Evolutionary conservation across 2,113 vertebrate species (phyloP), one percentile per base, ranked within the genome.

Genomic region (Lynx canadensis): DNA sequence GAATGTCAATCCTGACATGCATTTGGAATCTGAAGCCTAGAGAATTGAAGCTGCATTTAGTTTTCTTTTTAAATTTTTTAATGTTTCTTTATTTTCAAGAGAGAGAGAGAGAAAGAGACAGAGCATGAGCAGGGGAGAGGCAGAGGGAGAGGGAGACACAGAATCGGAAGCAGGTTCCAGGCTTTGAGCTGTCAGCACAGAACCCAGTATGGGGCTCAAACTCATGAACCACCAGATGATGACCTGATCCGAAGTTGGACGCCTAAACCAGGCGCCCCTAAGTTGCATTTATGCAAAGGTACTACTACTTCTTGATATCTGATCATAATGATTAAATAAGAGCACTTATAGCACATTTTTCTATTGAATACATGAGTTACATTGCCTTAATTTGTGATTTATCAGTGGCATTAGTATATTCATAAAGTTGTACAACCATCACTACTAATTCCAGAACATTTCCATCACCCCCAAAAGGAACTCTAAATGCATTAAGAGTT

Each of bases 401-500:
- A 33, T n/a, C 27, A 65, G n/a, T 78, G 27, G 50, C 31, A 66
- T 95, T 50, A 27, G n/a, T 29, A 65, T 45, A 89, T 23, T 76
- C 41, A 63, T 29, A 74, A 41, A 19, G 18, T 50, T 78, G 5
- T 9, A 1, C 16, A 50, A 79, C 1, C 5, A 50, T 83, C 3
- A 48, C 31, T 36, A 41, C 4, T 66, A 91, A 66, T 60, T 84
- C 3, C 63, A 71, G 33, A 94, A 73, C 5, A 79, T 73, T 71
- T 79, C 48, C 15, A 71, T 55, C 25, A 38, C 1, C 25, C 15
- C 18, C 1, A 0, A n/a, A 68, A 82, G 25, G 31, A 97, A 36
- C 29, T 21, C 57, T 5, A 4, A 1, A n/a, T 60, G 0, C 12
- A 41, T 21, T 36, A 85, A 41, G 0, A 66, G 1, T 60, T 27